Evolutionary conservation across 2,888 invertebrate genomes (phyloP).

Genomic region (Agriopis marginaria): DNA sequence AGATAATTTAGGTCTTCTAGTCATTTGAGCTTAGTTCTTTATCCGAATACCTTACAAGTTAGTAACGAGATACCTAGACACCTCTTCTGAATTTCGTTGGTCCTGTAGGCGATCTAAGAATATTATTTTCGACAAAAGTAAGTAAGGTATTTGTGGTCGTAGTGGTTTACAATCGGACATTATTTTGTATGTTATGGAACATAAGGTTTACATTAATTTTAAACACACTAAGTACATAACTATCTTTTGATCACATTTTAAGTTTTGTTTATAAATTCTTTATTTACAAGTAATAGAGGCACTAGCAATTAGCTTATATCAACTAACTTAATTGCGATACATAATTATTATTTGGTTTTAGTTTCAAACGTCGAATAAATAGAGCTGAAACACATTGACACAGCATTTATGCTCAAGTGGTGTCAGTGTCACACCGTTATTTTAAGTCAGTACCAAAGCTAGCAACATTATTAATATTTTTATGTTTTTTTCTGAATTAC

Average conservation of each 20-base stretch:
- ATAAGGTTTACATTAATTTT: too few relatives aligned
- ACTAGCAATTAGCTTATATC: background rate
- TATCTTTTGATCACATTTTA: too few relatives aligned
- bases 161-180: too few relatives aligned
- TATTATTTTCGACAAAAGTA: too few relatives aligned
- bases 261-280: too few relatives aligned
- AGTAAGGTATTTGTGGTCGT: too few relatives aligned
- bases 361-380: conserved; percentile 28
- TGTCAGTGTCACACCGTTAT: conserved; percentile 6
- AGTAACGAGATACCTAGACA: conserved; percentile 39
- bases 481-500: too few relatives aligned
- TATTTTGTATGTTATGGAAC: too few relatives aligned
- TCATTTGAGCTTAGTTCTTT: conserved; percentile 57
- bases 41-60: conserved; percentile 40
- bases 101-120: background rate
- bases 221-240: too few relatives aligned
- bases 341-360: conserved; percentile 13
- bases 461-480: background rate
- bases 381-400: conserved; percentile 32
- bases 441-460: conserved; percentile 4
- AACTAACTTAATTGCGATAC: conserved; percentile 9
- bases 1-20: conserved; percentile 60
- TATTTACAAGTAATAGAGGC: background rate
- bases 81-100: background rate
- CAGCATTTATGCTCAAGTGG: conserved; percentile 21